Base-by-base conservation (phyloP, 64 coral and sea anemone genomes). In the Acropora tenuis region DNA sequence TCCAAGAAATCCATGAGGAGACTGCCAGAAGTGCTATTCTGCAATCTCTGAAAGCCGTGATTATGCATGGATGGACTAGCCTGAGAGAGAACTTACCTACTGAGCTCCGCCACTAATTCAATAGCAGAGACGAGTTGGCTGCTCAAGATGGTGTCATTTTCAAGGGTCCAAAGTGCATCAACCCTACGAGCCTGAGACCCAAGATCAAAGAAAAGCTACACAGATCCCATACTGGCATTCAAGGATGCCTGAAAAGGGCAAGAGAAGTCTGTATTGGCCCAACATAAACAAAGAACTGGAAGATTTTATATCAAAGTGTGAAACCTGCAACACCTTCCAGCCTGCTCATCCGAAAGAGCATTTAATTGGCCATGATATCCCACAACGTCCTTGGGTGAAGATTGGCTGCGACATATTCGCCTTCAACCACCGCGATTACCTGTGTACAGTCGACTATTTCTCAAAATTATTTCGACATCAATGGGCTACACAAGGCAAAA, bases 271-370 rank as follows among this genome's bases (percentile, higher is more conserved):
- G 12, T 79, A 79, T 79, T 55, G 13, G 17, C 49, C 77, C 76
- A 78, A 50, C 76, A 78, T 78, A 47, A 78, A 78, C 76, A 78
- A 17, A 78, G 76, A 78, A 78, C 76, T 78, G 76, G 47, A 78
- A 78, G 44, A 78, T 10, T 49, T 50, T 50, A 49, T 78, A 45
- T 78, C 76, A 78, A 78, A 78, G 46, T 50, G 76, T 78, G 76
- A 63, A 59, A 78, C 76, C 18, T 78, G 76, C 76, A 78, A 50
- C 46, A 78, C 76, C 76, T 78, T 47, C 47, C 46, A 78, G 46
- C 47, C 76, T 78, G 47, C 76, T 4, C 76, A 78, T 5, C 45
- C 44, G 47, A 78, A 48, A 2, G 43, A 47, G 8, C 46, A 8
- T 48, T 63, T 63, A 63, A 63, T 63, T 63, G 9, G 59, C 59